Evolutionary conservation across 2,888 invertebrate genomes (phyloP).

Genomic region (Chaetogeoica ovagalla): DNA sequence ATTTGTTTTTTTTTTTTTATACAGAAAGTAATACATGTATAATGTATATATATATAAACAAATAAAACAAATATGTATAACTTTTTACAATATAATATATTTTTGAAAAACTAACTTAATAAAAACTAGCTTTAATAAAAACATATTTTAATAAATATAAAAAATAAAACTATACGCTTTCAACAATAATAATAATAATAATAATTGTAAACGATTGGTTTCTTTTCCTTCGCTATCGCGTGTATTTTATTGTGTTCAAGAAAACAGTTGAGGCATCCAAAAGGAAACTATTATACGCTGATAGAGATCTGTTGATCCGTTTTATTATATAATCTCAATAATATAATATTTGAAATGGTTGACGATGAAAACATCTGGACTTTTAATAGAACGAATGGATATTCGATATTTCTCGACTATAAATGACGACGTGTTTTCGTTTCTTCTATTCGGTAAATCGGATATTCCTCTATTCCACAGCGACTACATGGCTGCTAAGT

Average conservation of each 20-base stretch:
- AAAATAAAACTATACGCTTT: constrained; percentile 44
- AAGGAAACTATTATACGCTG: no score
- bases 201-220: not conserved
- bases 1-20: not conserved
- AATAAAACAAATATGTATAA: constrained; percentile 21
- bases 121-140: constrained; percentile 26
- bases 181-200: constrained; percentile 29
- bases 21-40: constrained; percentile 4
- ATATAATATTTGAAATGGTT: no score
- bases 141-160: constrained; percentile 35
- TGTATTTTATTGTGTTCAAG: not conserved
- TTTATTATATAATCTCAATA: no score
- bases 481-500: no score
- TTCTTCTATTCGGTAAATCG: no score
- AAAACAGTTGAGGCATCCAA: not conserved
- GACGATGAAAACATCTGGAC: no score
- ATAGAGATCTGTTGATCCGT: no score
- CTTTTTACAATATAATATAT: constrained; percentile 38
- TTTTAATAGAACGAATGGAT: no score
- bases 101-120: constrained; percentile 6
- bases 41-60: not conserved
- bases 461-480: no score
- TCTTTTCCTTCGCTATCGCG: not conserved
- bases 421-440: no score
- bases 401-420: no score